Conservation (phyloP, 2,888 invertebrate species). For the Eristalis tenax region DNA sequence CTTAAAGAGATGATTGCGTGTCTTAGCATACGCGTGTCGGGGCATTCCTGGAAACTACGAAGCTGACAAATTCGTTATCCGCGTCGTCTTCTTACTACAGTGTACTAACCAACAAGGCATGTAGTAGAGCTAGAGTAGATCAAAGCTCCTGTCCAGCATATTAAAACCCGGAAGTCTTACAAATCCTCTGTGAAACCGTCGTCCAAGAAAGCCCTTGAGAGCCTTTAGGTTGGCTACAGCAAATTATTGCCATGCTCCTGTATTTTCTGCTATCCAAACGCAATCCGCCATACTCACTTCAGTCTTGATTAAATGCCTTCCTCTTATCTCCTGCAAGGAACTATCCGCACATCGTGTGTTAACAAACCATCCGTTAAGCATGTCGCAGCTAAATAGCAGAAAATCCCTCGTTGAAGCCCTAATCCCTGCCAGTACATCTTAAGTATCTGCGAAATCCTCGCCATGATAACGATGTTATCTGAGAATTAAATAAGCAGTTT, state of each 20-base stretch:
- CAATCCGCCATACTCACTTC: neutral
- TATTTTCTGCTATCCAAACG: neutral
- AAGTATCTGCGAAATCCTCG: constrained; percentile 43
- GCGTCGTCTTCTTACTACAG: too few species aligned
- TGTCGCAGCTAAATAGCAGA: neutral
- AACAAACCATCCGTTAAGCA: neutral
- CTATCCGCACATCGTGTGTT: neutral
- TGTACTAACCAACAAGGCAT: too few species aligned
- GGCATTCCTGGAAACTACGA: too few species aligned
- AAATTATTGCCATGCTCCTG: neutral
- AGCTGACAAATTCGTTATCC: too few species aligned
- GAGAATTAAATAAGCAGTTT: constrained; percentile 54
- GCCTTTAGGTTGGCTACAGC: neutral
- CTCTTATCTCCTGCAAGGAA: neutral
- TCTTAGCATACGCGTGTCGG: too few species aligned
- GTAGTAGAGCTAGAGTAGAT: too few species aligned
- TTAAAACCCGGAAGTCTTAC: too few species aligned
- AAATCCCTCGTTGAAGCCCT: neutral
- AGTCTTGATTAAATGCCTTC: neutral
- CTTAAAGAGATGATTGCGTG: too few species aligned
- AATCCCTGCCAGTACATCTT: constrained; percentile 45
- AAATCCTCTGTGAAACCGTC: too few species aligned
- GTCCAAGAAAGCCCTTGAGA: too few species aligned
- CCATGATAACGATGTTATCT: constrained; percentile 46
- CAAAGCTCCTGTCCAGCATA: too few species aligned